Percentiles rank a stretch among this genome's conserved stretches.
These are phyloP conservation scores for Bujurquina vittata DNA, from an alignment of 2,113 vertebrate genomes.

Conservation along the genomic window DNA sequence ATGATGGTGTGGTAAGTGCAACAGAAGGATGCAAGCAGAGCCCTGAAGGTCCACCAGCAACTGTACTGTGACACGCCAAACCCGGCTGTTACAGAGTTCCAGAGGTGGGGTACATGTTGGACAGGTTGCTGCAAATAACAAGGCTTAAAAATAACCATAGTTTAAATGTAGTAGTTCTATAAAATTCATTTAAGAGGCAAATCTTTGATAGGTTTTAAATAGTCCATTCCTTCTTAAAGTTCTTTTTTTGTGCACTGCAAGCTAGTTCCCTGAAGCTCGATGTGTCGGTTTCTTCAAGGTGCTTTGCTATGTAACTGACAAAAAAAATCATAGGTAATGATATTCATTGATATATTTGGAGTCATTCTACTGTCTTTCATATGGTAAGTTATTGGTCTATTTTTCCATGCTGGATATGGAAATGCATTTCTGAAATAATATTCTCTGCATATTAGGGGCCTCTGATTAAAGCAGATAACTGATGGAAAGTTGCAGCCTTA, in stretches of 20 bases:
- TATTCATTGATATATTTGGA: slow-evolving; percentile 70
- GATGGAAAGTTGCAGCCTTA: slow-evolving; percentile 13
- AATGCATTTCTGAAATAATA: slow-evolving; percentile 44
- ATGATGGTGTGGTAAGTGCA: background rate
- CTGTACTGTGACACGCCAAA: background rate
- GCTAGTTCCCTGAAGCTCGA: background rate
- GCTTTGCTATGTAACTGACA: background rate
- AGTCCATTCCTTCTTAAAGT: background rate
- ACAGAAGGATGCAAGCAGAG: background rate
- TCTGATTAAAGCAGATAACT: slow-evolving; percentile 51
- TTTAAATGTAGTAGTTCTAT: background rate
- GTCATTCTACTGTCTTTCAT: slow-evolving; percentile 50
- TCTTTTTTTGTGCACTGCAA: background rate
- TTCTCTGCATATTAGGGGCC: slow-evolving; percentile 30
- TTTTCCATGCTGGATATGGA: slow-evolving; percentile 52
- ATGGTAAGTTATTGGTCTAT: slow-evolving; percentile 44
- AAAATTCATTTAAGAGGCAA: background rate
- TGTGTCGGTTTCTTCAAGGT: slow-evolving; percentile 29
- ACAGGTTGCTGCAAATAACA: background rate
- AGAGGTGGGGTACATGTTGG: background rate
- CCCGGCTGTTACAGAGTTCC: background rate
- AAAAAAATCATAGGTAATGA: slow-evolving; percentile 52
- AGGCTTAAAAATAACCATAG: too few species aligned
- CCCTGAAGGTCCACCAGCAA: background rate
- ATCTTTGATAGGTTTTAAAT: background rate